Evolutionary conservation across 1,140 invertebrate species (phyloP), one percentile per base, ranked within the genome.

Genomic region (Melanaphis sacchari): DNA sequence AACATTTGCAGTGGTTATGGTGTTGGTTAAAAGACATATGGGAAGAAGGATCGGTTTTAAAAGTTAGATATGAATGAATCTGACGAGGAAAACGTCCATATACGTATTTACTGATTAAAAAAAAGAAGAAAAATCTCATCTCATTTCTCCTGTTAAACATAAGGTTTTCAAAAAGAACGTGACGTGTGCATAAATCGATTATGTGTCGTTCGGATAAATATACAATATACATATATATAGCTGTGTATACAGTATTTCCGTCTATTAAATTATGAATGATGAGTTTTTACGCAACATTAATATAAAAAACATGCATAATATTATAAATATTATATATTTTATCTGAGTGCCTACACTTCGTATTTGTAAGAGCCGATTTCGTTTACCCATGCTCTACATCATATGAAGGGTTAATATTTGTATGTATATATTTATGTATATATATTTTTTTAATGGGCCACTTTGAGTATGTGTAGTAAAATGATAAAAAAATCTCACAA

Each of bases 231-330:
- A 4, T 66, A 15, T 66, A 66, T n/a, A 66, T 66, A n/a, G 59
- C 2, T 1, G 15, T 31, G 59, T 15, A 66, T 31, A n/a, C 26
- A 3, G 59, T 15, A 31, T 66, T 66, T 66, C 59, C 59, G 11
- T 66, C 59, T 66, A 66, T 66, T 66, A 66, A 66, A 66, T 66
- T 66, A 66, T 66, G 59, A 66, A 66, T 66, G 59, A 66, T 66
- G 59, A 66, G 59, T 66, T 66, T 59, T 59, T 66, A 66, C 31
- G 59, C 59, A 66, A 66, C 59, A 66, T n/a, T 66, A 66, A 66
- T 66, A 49, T 49, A 49, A 1, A 1, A n/a, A 15, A 66, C 31
- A 31, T 66, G 59, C 59, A n/a, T n/a, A n/a, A n/a, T n/a, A n/a
- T n/a, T n/a, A n/a, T n/a, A n/a, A n/a, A n/a, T n/a, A 66, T 31